Conservation (phyloP, 2,797 vertebrate genomes). For the Masticophis lateralis region DNA sequence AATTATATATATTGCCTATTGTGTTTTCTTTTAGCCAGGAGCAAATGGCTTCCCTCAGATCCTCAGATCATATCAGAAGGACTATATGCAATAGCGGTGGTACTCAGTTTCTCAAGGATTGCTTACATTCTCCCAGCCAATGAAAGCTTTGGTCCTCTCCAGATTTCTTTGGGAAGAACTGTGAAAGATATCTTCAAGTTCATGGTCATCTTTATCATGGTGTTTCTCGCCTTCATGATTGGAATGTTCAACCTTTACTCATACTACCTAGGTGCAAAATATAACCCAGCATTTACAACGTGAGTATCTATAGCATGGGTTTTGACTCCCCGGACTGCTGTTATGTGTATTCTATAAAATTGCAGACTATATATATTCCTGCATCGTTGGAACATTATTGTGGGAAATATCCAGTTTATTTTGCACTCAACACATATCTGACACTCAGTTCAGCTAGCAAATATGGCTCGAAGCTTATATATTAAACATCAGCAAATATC, state of each 20-base stretch:
- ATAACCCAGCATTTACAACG: slow-evolving; percentile 97
- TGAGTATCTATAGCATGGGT: slow-evolving; percentile 72
- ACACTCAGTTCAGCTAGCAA: not conserved
- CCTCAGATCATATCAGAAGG: slow-evolving; percentile 98
- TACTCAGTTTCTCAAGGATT: slow-evolving; percentile 95
- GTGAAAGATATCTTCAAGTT: slow-evolving; percentile 99
- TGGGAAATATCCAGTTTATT: not conserved
- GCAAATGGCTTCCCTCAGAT: slow-evolving; percentile 94
- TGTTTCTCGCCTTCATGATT: slow-evolving; percentile 98
- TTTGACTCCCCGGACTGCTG: not conserved
- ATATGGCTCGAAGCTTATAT: not conserved
- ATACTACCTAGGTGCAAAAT: slow-evolving; percentile 96
- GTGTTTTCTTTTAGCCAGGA: slow-evolving; percentile 84
- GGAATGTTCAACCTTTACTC: slow-evolving; percentile 99
- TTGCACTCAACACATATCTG: not conserved
- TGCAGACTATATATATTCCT: not conserved
- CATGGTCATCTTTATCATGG: slow-evolving; percentile 99
- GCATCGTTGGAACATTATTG: not conserved
- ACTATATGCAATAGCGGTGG: slow-evolving; percentile 92
- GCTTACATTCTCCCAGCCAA: slow-evolving; percentile 98
- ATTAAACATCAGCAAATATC: not conserved
- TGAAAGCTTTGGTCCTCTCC: slow-evolving; percentile 94
- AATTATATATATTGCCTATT: not conserved
- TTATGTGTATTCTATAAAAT: not conserved
- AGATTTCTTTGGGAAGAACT: slow-evolving; percentile 94